phyloP scores from a whole-genome alignment of 2,113 vertebrate species.

The Serinus canaria region DNA sequence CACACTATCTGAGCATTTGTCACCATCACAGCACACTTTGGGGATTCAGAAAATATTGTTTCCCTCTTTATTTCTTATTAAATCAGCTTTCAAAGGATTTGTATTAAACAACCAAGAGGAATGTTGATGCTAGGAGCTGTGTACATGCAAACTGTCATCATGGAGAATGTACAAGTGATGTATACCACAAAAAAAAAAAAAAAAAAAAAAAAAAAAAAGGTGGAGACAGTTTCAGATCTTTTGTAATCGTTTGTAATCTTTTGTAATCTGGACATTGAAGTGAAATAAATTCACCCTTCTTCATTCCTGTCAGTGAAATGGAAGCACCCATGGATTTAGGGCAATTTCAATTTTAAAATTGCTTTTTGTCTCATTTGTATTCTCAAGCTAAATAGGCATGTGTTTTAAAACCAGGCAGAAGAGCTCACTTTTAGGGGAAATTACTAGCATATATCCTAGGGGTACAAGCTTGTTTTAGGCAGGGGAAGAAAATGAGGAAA shows the following conservation, averaged over 20 bases:
- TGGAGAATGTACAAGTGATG: not conserved
- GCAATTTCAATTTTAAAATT: not conserved
- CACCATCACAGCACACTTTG: not conserved
- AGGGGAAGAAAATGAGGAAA: not conserved
- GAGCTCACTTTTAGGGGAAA: not conserved
- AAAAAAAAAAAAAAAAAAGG: not conserved
- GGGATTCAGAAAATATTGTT: not conserved
- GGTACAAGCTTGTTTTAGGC: not conserved
- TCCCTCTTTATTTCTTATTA: not conserved
- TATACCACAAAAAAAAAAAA: not conserved
- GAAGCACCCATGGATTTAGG: not conserved
- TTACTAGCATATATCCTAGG: not conserved
- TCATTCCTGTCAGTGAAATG: not conserved
- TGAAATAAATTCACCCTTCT: not conserved
- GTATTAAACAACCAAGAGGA: not conserved
- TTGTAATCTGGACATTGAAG: not conserved
- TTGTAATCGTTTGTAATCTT: too few relatives aligned
- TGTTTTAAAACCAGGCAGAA: not conserved
- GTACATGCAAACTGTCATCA: not conserved
- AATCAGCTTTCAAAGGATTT: not conserved
- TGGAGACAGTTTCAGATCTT: not conserved
- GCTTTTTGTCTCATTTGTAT: not conserved
- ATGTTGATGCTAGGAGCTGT: not conserved
- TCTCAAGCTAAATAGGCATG: fast-evolving
- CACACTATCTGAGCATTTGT: not conserved